Base-by-base conservation (phyloP, 2,888 invertebrate species). In the Drosophila silvestris region DNA sequence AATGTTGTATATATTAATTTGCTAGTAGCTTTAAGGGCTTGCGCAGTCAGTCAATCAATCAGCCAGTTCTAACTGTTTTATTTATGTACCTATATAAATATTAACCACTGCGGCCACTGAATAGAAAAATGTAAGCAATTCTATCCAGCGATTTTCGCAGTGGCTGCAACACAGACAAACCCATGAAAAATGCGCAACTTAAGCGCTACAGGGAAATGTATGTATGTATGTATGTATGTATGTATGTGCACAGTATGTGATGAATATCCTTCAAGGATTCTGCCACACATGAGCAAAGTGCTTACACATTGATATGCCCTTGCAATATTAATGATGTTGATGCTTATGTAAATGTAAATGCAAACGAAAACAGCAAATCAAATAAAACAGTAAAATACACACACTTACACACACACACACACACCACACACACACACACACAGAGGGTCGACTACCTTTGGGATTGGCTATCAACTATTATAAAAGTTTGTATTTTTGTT, bases 271-370 rank as follows among this genome's bases (percentile, higher is more conserved):
- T 16, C 9, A 26, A 26, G 47, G 47, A 47, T 16, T 5, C 26
- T 5, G 26, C 5, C 66, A 50, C 19, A 51, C 52, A 60, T 28
- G 33, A 32, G 68, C 35, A 64, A 59, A 74, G 69, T 79, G 81
- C 70, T 78, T 72, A 70, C 63, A 67, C 72, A 83, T 72, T 79
- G 82, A 81, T 71, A 79, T 72, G 70, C 74, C 67, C 71, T 63
- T 75, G 67, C 81, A 88, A 89, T 86, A 86, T 85, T 88, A 89
- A 89, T 83, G 89, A 85, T 84, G 83, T 80, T 70, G 78, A 75
- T 82, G 83, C 81, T 80, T 77, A 88, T 88, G 88, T 80, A 56
- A 54, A 54, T 56, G 74, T 68, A 78, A 81, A 82, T 80, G 73
- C 71, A 50, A 77, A 68, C 44, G 73, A 66, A 83, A 80, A 69